Evolutionary conservation across 1,140 invertebrate genomes (phyloP), one percentile per base, ranked within the genome.

Genomic region (Dinothrombium tinctorium): DNA sequence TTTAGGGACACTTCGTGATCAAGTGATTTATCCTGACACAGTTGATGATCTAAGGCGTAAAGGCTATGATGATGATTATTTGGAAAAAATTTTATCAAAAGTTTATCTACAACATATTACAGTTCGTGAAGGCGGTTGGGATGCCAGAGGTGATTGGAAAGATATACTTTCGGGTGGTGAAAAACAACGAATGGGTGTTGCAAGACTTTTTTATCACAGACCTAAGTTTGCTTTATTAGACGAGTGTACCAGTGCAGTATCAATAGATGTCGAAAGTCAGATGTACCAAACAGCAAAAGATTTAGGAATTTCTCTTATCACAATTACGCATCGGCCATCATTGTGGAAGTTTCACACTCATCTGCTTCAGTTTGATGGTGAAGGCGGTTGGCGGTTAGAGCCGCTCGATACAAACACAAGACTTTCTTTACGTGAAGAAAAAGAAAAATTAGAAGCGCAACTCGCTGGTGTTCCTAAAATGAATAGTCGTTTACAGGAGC

Each of bases 231-330:
- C 90, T 6, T 61, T 96, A 1, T 60, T 95, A 6, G 90, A 96
- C 56, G 90, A 96, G 60, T 96, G 89, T 49, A 95, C 89, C 0
- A 89, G 81, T 55, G 90, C 89, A 0, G 87, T 96, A 0, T 92
- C 83, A 28, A 77, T 94, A 48, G 90, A 96, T 56, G 89, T 92
- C 0, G 90, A 95, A 58, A 82, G 80, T 20, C 71, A 74, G 39
- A 90, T 96, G 61, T 95, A 95, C 56, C 74, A 92, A 58, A 69
- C 72, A 32, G 78, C 79, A 2, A 87, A 87, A 56, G 71, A 74
- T 51, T 66, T 69, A 53, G 83, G 81, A 21, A 94, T 95, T 46
- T 89, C 83, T 0, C 59, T 96, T 8, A 58, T 96, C 9, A 95
- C 87, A 1, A 92, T 95, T 44, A 90, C 86, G 0, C 89, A 95